Base-by-base conservation (phyloP, 2,888 invertebrate genomes). In the Exocentrus adspersus region DNA sequence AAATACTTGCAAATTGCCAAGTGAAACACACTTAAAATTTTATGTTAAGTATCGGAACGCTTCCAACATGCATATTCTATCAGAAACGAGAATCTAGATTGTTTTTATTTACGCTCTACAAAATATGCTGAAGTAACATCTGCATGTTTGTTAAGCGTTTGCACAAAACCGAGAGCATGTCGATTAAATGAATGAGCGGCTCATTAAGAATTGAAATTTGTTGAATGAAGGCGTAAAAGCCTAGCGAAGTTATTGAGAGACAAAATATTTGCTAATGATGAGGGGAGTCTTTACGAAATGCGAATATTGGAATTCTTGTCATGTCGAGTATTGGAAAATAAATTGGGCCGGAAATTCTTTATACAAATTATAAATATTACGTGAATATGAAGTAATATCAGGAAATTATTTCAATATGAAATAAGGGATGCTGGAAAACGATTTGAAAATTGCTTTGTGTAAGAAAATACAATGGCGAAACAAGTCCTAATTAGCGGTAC, bases 71-170 rank as follows among this genome's bases (percentile, higher is more conserved):
- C 12, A n/a, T 12, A 19, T 12, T 37, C 16, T 51, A 51, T 16
- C 17, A 32, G 37, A 51, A 32, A n/a, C 17, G 30, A 19, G 51
- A 51, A 51, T 53, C 42, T 41, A 19, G 28, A 54, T 54, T 54
- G 43, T 45, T 54, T 53, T 51, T 42, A 42, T 43, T 54, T 45
- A 54, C 43, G 54, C 42, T 54, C 54, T 54, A 54, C 16, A 54
- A 43, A n/a, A n/a, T n/a, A 30, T 6, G 28, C 24, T 28, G 37
- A 54, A 43, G 16, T 12, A 54, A 24, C 10, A 19, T 19, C 9
- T 14, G n/a, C n/a, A 42, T n/a, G n/a, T 14, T 43, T 54, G 4
- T 41, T 54, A 42, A 42, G 42, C 19, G 45, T 54, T 54, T 43
- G 28, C 28, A n/a, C 6, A 28, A 24, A 54, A 54, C 24, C 54